These are phyloP conservation scores for Romanogobio albipinnatus DNA, from an alignment of 2,113 vertebrate genomes.

Conservation along the genomic window DNA sequence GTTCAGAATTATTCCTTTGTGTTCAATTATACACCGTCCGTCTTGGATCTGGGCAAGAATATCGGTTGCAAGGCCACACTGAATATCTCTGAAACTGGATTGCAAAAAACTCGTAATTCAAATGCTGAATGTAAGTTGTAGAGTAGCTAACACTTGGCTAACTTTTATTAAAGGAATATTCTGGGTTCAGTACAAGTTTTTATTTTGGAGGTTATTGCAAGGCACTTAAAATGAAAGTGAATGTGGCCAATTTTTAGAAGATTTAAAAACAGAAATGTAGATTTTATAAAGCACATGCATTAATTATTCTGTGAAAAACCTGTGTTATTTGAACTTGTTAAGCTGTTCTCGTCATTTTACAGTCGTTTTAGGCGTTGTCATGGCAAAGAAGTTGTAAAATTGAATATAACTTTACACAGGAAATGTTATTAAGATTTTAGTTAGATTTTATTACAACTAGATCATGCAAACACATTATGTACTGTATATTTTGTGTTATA, in stretches of 20 bases:
- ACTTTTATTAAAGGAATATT: not conserved
- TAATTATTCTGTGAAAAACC: not conserved
- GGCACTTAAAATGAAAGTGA: not conserved
- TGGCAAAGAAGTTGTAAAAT: not conserved
- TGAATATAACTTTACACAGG: not conserved
- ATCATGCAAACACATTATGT: too few species aligned
- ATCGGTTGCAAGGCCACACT: conserved; percentile 46
- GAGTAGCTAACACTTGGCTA: not conserved
- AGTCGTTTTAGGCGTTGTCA: too few species aligned
- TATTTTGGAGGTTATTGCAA: not conserved
- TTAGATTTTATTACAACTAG: too few species aligned
- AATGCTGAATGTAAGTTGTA: conserved; percentile 33
- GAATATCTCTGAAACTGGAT: not conserved
- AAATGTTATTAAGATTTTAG: not conserved
- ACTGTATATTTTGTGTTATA: too few species aligned
- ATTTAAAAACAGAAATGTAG: not conserved
- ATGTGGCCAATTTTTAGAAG: not conserved
- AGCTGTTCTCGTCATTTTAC: too few species aligned
- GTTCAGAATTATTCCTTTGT: not conserved
- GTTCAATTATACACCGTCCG: conserved; percentile 22
- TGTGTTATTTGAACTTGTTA: not conserved
- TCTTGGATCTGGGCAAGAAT: conserved; percentile 17
- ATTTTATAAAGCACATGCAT: not conserved
- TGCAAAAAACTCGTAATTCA: not conserved
- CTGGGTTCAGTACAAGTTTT: too few species aligned